Percentiles rank a stretch among this genome's conserved stretches.
These are phyloP conservation scores for Hermaeophaga mercurialis DNA, from an alignment of 2,888 invertebrate species.

Conservation along the genomic window DNA sequence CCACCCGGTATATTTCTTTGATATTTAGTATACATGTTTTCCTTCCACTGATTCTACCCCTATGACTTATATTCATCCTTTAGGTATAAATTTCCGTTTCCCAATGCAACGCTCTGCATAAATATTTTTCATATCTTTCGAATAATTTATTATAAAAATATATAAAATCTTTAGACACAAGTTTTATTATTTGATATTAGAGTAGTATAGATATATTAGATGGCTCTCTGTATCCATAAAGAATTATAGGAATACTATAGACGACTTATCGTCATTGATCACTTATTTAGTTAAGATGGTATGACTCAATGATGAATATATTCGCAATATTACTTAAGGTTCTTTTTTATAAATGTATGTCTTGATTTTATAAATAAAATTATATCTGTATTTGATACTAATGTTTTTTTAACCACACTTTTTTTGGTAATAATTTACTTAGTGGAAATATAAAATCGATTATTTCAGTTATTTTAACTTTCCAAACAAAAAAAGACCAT, in stretches of 20 bases:
- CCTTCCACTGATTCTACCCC: no score
- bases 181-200: slow-evolving; percentile 37
- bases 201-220: slow-evolving; percentile 51
- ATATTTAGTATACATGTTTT: no score
- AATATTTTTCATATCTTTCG: slow-evolving; percentile 37
- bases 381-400: slow-evolving; percentile 39
- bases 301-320: slow-evolving; percentile 43
- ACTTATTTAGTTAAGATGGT: slow-evolving; percentile 38
- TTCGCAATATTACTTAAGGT: slow-evolving; percentile 53
- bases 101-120: no score
- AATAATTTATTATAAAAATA: slow-evolving; percentile 37
- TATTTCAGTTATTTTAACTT: no score
- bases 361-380: slow-evolving; percentile 52
- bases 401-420: not conserved
- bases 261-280: slow-evolving; percentile 43
- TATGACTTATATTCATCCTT: no score
- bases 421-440: no score
- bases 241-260: slow-evolving; percentile 46
- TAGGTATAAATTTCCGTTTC: no score
- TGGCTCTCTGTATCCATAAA: slow-evolving; percentile 56
- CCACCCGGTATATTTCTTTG: no score
- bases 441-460: no score
- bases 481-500: no score
- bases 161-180: slow-evolving; percentile 27
- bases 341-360: slow-evolving; percentile 52